Base-by-base conservation (phyloP, 2,888 invertebrate genomes). In the Drosophila bunnanda region DNA sequence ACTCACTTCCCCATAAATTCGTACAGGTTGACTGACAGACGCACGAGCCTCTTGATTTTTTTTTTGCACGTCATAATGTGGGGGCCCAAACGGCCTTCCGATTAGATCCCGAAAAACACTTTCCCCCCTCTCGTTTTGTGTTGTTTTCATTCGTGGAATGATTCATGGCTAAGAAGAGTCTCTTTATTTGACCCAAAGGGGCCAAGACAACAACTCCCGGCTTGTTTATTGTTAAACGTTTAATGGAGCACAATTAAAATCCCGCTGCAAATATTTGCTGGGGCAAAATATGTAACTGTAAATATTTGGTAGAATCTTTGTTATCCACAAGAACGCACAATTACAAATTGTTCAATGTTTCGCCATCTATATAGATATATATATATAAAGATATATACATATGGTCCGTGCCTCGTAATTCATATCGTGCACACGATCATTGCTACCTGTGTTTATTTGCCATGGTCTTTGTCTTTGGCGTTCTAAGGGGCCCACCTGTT, bases 361-460 rank as follows among this genome's bases (percentile, higher is more conserved):
- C 75, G 57, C 57, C 71, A 75, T 57, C 46, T 44, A 50, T 25
- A 30, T 8, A 15, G 17, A 13, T 30, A n/a, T 15, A 7, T 15
- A 17, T 10, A 13, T 20, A 41, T 39, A n/a, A 17, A 22, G 1
- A 15, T 15, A 6, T 12, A 9, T 50, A 20, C 10, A 13, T 36
- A 30, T 28, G 10, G 39, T 30, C 28, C 12, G 4, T 55, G 56
- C n/a, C 46, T 46, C 34, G 34, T 44, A 61, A 60, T 60, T 59
- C 41, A 60, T 60, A 50, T 50, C 62, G 64, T 25, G 65, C 34
- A 38, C 56, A 73, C 69, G 69, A 54, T 76, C 76, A 57, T 52
- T 79, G 88, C 87, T 83, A 83, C 80, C 87, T 60, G 74, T 84
- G 75, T 88, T 88, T 85, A 89, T 85, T 85, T 85, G 85, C 53